Base-by-base conservation (phyloP, 2,113 vertebrate genomes). In the Carollia perspicillata region DNA sequence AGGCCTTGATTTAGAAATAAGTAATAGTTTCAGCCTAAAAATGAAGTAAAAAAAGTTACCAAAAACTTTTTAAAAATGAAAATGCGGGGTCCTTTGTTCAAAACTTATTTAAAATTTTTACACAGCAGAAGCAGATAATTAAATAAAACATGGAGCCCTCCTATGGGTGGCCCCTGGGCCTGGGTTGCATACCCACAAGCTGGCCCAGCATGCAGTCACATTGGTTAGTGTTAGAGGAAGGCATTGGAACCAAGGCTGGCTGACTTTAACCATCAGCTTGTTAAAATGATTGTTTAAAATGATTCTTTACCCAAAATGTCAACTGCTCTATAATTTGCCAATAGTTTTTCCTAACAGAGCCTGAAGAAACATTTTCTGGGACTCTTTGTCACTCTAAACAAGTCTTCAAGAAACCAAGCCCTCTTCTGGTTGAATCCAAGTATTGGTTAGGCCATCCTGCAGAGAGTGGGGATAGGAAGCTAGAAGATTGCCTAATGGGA, bases 401-500 rank as follows among this genome's bases (percentile, higher is more conserved):
- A 65, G 3, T 74, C 14, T 63, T 86, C 60, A 44, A 30, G 49
- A 90, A 68, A 1, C 60, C 8, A 28, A 88, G 47, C 40, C 16
- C 9, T 81, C 22, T 47, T 69, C 3, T 65, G 60, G n/a, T 3
- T 42, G 44, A 69, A 11, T 49, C 40, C 49, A 33, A 47, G 42
- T 6, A 30, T 7, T 18, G 35, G 78, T 78, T 77, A 78, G 85
- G n/a, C 93, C 78, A 44, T 74, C 94, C 71, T 30, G 37, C 51
- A 78, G 69, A 74, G 58, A 81, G 94, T 90, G 13, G 53, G 79
- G 80, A 47, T 65, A 97, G 90, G 79, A 81, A 30, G 60, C 35
- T 94, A 81, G 92, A 97, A 81, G 53, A 42, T 55, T 96, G 89
- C 80, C 87, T 96, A 97, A 89, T 93, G 94, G 93, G 92, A 97